Evolutionary conservation across 2,113 vertebrate species (phyloP).

Genomic region (Pteropus alecto): DNA sequence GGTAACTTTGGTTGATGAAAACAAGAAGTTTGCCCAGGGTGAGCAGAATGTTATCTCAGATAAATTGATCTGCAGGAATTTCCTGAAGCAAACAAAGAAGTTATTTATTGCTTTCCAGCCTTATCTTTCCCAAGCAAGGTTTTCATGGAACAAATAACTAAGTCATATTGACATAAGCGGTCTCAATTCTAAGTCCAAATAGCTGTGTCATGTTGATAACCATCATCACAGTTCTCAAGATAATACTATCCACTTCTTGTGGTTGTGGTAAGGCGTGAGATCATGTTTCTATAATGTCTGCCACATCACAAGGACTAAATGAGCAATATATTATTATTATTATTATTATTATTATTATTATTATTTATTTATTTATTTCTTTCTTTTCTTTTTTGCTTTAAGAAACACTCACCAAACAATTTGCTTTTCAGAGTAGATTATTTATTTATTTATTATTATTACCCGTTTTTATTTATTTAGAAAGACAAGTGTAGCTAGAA

Average conservation of each 20-base stretch:
- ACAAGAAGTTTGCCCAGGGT: not conserved
- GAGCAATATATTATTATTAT: not conserved
- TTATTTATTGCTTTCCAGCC: not conserved
- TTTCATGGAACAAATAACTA: not conserved
- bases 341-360: not conserved
- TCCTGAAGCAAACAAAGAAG: not conserved
- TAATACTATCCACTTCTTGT: not conserved
- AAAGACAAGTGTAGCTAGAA: not conserved
- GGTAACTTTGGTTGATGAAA: not conserved
- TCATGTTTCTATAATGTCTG: not conserved
- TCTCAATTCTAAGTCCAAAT: conserved; percentile 2
- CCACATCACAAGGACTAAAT: not conserved
- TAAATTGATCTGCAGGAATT: not conserved
- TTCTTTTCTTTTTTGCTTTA: no score
- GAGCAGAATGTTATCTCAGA: not conserved
- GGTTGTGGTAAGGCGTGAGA: not conserved
- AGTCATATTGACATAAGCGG: not conserved
- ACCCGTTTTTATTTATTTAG: not conserved
- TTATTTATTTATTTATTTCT: not conserved
- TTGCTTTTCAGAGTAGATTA: no score
- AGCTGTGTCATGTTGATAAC: not conserved
- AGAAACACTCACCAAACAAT: no score
- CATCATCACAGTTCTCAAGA: not conserved
- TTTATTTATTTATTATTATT: no score
- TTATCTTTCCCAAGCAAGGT: not conserved